Conservation (phyloP, 23 tunicate species). For the Halocynthia aurantium region DNA sequence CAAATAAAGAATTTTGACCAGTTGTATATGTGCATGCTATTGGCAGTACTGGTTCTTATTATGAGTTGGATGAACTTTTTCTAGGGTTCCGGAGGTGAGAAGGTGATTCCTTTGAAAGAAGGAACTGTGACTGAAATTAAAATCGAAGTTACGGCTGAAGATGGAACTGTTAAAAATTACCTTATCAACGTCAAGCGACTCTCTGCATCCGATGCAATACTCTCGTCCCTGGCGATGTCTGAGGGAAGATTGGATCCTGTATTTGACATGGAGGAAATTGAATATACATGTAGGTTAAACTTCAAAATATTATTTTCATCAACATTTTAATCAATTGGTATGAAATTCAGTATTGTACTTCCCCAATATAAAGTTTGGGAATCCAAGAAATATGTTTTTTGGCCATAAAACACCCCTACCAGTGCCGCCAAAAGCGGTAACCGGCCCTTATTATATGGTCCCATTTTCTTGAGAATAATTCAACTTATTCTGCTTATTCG, state of each 20-base stretch:
- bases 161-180: conserved; percentile 84
- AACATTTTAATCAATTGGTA: not conserved
- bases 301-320: not conserved
- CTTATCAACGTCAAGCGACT: conserved; percentile 53
- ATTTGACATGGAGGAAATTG: conserved; percentile 51
- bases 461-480: not conserved
- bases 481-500: not conserved
- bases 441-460: too few species aligned
- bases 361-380: too few species aligned
- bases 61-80: not conserved
- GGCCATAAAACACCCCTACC: too few species aligned
- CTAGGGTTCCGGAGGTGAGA: conserved; percentile 84
- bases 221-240: conserved; percentile 33
- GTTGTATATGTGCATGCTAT: not conserved
- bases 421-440: too few species aligned
- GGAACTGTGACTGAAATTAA: conserved; percentile 67
- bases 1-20: not conserved
- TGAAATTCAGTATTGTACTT: too few species aligned
- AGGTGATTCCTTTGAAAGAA: conserved; percentile 57
- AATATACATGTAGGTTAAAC: conserved; percentile 53
- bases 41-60: not conserved
- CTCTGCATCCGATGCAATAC: conserved; percentile 86
- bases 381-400: too few species aligned
- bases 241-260: conserved; percentile 60
- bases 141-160: conserved; percentile 94